Conservation (phyloP, 2,113 vertebrate species). For the Notarius quadriscutis region DNA sequence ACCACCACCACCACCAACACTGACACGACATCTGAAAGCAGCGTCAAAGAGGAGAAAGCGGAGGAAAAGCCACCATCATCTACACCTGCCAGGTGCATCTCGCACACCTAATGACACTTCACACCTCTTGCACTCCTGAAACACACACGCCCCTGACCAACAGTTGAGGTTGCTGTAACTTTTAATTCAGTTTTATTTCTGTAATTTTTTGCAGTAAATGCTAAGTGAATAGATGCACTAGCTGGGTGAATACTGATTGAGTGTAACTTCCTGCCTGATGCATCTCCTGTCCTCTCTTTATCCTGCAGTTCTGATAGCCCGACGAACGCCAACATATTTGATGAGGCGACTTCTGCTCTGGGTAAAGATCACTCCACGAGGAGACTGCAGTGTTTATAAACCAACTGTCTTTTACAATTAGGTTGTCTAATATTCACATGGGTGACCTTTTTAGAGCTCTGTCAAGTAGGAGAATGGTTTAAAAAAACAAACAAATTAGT, state of each 20-base stretch:
- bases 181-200: not conserved
- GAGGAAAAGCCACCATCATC: constrained; percentile 72
- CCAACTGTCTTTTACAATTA: not conserved
- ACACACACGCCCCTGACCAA: not conserved
- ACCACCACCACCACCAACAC: constrained; percentile 57
- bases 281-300: constrained; percentile 54
- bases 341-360: constrained; percentile 92
- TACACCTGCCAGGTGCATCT: constrained; percentile 62
- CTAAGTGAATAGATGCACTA: not conserved
- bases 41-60: constrained; percentile 74
- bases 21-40: constrained; percentile 67
- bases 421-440: not conserved
- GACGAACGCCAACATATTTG: constrained; percentile 87
- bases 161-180: not conserved
- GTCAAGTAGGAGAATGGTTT: not conserved
- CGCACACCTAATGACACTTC: not conserved
- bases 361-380: constrained; percentile 70
- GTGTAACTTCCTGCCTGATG: not conserved
- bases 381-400: not conserved
- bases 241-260: not conserved
- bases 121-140: not conserved
- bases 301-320: constrained; percentile 79
- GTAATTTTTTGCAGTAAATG: not conserved
- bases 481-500: too few species aligned
- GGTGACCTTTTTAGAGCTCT: not conserved